Percentiles rank a stretch among this genome's conserved stretches.
Evolutionary conservation across 2,113 vertebrate species (phyloP).

Genomic region (Anser brachyrhynchus): DNA sequence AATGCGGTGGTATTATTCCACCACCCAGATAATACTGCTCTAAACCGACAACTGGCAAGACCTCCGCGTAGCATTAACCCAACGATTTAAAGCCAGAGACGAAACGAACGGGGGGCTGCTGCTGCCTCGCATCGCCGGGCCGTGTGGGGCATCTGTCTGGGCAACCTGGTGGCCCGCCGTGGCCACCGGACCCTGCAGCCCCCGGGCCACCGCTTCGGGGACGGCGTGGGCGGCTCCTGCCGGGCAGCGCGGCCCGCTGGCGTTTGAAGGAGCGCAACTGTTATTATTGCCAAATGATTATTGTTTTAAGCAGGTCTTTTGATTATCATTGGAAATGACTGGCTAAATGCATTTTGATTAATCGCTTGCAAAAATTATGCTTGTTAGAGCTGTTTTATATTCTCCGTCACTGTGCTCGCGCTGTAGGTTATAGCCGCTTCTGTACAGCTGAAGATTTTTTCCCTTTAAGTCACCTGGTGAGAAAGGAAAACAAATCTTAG

Average conservation of each 20-base stretch:
- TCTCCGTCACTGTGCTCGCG: slow-evolving; percentile 77
- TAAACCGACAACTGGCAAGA: slow-evolving; percentile 52
- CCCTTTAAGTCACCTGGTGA: slow-evolving; percentile 89
- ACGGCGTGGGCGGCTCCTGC: not conserved
- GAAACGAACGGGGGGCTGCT: not conserved
- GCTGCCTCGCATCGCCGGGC: not conserved
- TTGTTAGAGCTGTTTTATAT: slow-evolving; percentile 82
- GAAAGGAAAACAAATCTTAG: slow-evolving; percentile 82
- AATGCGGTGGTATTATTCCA: not conserved
- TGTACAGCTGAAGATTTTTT: slow-evolving; percentile 67
- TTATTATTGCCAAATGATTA: slow-evolving; percentile 75
- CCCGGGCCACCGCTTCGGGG: not conserved
- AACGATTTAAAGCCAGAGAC: not conserved
- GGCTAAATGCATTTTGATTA: slow-evolving; percentile 81
- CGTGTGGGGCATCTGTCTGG: not conserved
- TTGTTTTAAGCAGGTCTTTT: slow-evolving; percentile 78
- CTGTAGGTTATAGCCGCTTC: slow-evolving; percentile 72
- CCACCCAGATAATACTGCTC: slow-evolving; percentile 8
- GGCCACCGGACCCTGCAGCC: not conserved
- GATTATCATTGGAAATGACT: slow-evolving; percentile 78
- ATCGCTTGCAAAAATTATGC: slow-evolving; percentile 78
- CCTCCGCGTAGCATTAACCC: slow-evolving; percentile 27
- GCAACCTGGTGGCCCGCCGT: slow-evolving; percentile 42
- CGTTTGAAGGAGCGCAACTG: slow-evolving; percentile 58
- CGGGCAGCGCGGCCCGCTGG: slow-evolving; percentile 43